Evolutionary conservation across 2,113 vertebrate genomes (phyloP).

Genomic region (Malurus cyaneus): DNA sequence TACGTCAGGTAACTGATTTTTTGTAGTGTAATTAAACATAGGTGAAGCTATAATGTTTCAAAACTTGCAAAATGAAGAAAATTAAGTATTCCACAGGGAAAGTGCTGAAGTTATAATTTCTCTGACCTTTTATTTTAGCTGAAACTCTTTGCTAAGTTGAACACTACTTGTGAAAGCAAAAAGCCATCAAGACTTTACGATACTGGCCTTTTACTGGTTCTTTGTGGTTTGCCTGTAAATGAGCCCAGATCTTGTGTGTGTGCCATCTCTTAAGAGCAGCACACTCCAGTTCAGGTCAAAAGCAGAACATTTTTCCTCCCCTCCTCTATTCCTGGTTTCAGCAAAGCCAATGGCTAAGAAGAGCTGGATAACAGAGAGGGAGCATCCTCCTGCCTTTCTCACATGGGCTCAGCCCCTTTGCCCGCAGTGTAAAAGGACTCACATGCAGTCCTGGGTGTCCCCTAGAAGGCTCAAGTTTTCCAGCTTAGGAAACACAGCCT

Average conservation of each 20-base stretch:
- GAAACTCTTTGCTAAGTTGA: background rate
- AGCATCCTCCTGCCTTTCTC: fast-evolving
- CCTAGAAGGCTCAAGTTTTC: background rate
- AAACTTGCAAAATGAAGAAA: background rate
- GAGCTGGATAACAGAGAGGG: background rate
- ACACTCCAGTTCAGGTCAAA: background rate
- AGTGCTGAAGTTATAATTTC: background rate
- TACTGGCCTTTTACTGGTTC: background rate
- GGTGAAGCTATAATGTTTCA: background rate
- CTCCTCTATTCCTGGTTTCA: background rate
- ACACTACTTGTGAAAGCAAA: background rate
- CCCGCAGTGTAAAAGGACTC: background rate
- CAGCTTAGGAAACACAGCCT: fast-evolving
- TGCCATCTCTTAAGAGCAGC: background rate
- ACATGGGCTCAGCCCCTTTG: background rate
- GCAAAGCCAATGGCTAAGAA: background rate
- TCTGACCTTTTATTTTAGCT: background rate
- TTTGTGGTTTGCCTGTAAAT: background rate
- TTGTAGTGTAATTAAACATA: background rate
- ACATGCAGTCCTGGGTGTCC: background rate
- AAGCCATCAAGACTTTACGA: background rate
- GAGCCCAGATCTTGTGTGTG: fast-evolving
- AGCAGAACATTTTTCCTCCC: background rate
- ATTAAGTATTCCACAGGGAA: background rate
- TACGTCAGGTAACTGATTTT: background rate